Evolutionary conservation across 2,113 vertebrate genomes (phyloP), one percentile per base, ranked within the genome.

Genomic region (Aythya baeri): DNA sequence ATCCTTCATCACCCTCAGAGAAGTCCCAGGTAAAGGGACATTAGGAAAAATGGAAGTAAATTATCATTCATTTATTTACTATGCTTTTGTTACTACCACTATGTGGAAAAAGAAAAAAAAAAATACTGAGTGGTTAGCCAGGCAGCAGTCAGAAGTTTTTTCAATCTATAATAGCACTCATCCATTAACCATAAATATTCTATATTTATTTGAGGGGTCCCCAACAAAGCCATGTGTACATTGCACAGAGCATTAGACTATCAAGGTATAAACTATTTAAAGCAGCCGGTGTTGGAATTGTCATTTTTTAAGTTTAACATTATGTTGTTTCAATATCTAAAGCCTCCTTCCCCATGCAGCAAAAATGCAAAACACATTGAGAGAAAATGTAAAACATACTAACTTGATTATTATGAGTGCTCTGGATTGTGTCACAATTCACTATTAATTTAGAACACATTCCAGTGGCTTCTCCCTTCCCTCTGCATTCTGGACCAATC

Each of bases 361-460:
- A 94, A 94, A 97, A 97, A 97, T 94, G 91, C 93, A 95, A 96
- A 97, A 97, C 97, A 97, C 95, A 97, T 97, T 97, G 95, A 74
- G 72, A 86, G 94, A 96, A 97, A 97, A 97, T 95, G 80, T 91
- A 97, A 97, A 97, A 96, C 97, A 97, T 96, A 95, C 96, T 94
- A 94, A 94, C 95, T 94, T 95, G 95, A 97, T 97, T 97, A 97
- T 96, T 97, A 94, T 32, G 92, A 90, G 94, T 78, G 91, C 90
- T 97, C 97, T 97, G 97, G 97, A 96, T 96, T 96, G 75, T 95
- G 95, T 97, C 97, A 96, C 94, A 93, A 97, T 97, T 97, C 96
- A 94, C 94, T 96, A 91, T 96, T 97, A 97, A 97, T 97, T 97
- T 96, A 96, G 93, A 94, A 86, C 87, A 94, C 97, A 97, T 97